Base-by-base conservation (phyloP, 2,888 invertebrate genomes). In the Ceramica pisi region DNA sequence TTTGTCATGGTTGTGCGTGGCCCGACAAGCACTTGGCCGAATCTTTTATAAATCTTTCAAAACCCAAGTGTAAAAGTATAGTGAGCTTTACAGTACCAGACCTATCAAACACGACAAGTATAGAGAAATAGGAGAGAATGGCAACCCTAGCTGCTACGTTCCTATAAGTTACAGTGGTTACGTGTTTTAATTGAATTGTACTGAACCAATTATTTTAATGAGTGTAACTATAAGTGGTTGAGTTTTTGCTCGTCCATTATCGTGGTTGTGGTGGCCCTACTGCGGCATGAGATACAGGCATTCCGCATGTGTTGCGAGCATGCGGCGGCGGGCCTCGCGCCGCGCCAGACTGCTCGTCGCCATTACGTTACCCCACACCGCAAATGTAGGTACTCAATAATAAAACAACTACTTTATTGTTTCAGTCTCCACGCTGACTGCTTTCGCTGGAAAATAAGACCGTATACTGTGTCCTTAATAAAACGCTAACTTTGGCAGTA, bases 311-410 rank as follows among this genome's bases (percentile, higher is more conserved):
- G 84, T 83, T 68, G 59, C 53, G 80, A 56, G 74, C 65, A 67
- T 62, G 76, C 44, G 71, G 19, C 57, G 73, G 61, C 51, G 81
- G 69, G 78, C 62, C 61, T 70, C 71, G 72, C 78, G 71, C 67
- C 72, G 71, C 74, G 80, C 82, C 81, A 89, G 89, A 86, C 86
- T 78, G 88, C 82, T 80, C 81, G 88, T 72, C 88, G 88, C 88
- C 87, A 78, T 79, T 77, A 75, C 75, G 68, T 82, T 84, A 80
- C 78, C 73, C 80, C 61, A 78, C 81, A 85, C 71, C 75, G 73
- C 76, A 76, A 80, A 81, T 79, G 74, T n/a, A n/a, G n/a, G n/a
- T 79, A 67, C 71, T 76, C 63, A 75, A 81, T 75, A 82, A 85
- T 81, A 86, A 86, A 85, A 85, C 78, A 80, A 80, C 81, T 59